Evolutionary conservation across 2,797 vertebrate genomes (phyloP).

Genomic region (Fistularia commersonii): DNA sequence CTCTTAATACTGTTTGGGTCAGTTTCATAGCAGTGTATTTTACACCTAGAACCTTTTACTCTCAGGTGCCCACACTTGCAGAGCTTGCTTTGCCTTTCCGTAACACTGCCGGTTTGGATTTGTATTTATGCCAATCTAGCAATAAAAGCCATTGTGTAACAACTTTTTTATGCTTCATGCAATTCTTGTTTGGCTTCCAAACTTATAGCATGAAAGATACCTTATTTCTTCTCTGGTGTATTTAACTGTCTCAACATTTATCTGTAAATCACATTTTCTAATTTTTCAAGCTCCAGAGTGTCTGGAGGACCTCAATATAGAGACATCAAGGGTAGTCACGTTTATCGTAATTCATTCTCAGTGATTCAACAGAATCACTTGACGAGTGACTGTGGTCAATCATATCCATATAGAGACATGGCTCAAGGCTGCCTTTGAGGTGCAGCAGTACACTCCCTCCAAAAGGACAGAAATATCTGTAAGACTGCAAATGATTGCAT

Average conservation of each 20-base stretch:
- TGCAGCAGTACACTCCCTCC: slow-evolving; percentile 36
- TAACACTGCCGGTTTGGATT: too few species aligned
- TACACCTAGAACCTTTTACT: not conserved
- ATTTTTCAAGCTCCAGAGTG: too few species aligned
- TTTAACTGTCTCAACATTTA: too few species aligned
- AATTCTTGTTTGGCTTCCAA: too few species aligned
- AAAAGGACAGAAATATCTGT: slow-evolving; percentile 61
- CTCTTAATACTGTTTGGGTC: slow-evolving; percentile 25
- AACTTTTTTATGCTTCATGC: too few species aligned
- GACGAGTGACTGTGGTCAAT: slow-evolving; percentile 64
- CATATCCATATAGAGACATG: slow-evolving; percentile 58
- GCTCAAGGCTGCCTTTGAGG: slow-evolving; percentile 57
- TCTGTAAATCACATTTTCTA: too few species aligned
- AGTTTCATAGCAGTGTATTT: slow-evolving; percentile 17
- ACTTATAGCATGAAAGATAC: too few species aligned
- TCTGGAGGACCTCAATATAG: slow-evolving; percentile 32
- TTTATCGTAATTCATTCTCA: slow-evolving; percentile 55
- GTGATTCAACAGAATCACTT: slow-evolving; percentile 57
- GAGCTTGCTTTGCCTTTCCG: too few species aligned
- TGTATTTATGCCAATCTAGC: too few species aligned
- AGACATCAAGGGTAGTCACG: slow-evolving; percentile 54
- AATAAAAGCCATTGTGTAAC: too few species aligned
- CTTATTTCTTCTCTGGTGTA: too few species aligned
- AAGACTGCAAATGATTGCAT: slow-evolving; percentile 70
- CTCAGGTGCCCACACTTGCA: too few species aligned